phyloP scores from a whole-genome alignment of 2,888 invertebrate genomes.

The Microctonus brassicae region DNA sequence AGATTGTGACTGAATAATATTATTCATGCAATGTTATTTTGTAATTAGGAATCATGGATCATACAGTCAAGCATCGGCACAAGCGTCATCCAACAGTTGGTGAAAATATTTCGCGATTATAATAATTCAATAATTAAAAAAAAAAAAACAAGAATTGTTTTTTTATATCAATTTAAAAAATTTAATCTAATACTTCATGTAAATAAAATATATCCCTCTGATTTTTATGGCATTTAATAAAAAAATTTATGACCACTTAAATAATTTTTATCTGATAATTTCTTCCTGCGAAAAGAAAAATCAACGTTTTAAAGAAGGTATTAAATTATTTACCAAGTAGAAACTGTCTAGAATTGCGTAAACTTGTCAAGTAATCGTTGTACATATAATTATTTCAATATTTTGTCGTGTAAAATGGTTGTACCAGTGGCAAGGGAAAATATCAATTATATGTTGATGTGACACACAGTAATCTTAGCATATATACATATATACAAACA shows the following conservation, averaged over 20 bases:
- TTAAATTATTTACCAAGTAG: neutral
- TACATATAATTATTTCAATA: neutral
- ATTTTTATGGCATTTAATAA: neutral
- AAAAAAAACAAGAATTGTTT: neutral
- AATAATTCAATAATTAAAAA: too few relatives aligned
- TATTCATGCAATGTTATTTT: neutral
- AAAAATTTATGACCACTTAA: neutral
- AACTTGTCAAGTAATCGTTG: neutral
- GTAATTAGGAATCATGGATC: conserved; percentile 40
- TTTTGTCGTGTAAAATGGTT: neutral
- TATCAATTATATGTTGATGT: neutral
- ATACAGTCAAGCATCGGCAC: conserved; percentile 50
- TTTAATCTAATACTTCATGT: too few relatives aligned
- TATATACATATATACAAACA: neutral
- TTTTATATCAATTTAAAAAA: too few relatives aligned
- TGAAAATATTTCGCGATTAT: conserved; percentile 33
- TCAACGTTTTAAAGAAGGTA: neutral
- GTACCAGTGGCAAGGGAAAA: neutral
- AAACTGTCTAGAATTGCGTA: neutral
- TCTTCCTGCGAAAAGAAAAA: neutral
- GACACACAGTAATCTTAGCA: neutral
- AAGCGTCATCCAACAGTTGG: conserved; percentile 53
- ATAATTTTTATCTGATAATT: neutral
- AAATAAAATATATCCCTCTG: neutral
- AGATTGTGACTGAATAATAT: too few relatives aligned